Base-by-base conservation (phyloP, 2,113 vertebrate species). In the Mus musculus region DNA sequence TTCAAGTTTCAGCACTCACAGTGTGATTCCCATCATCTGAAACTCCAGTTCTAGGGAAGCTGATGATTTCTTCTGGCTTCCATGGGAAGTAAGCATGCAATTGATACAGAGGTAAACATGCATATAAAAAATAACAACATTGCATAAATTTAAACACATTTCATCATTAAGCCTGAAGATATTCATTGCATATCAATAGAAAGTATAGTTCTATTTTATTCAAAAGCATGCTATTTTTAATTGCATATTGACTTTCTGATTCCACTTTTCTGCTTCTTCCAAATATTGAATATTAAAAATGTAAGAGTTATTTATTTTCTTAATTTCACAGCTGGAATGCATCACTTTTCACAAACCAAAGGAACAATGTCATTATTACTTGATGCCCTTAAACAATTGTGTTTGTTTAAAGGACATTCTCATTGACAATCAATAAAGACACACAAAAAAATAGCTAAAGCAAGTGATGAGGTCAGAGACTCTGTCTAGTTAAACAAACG, bases 351-450 rank as follows among this genome's bases (percentile, higher is more conserved):
- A 86, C 0, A 46, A 88, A 63, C 4, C 93, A 94, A 96, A 84
- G 4, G 82, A 91, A 93, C 28, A 97, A 46, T 56, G 67, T 52
- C 93, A 86, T 93, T 49, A 77, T 97, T 97, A 96, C 69, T 95
- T 96, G 56, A 94, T 96, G 30, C 20, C 85, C 59, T 67, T 5
- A 93, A 91, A 92, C 87, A 96, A 97, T 84, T 91, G 17, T 95
- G 96, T 98, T 98, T 95, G 73, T 98, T 93, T 85, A 97, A 96
- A 96, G 88, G 80, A 86, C n/a, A 98, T 96, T 81, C n/a, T 49
- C 95, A 98, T 93, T 97, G 97, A n/a, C 96, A 97, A 98, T 98
- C 97, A 95, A 96, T 97, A 95, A 30, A 71, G 9, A 42, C 81
- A 96, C 93, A 97, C 69, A 98, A 95, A 61, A 36, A 85, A 96